These are phyloP conservation scores for Microdon myrmicae DNA, from an alignment of 2,888 invertebrate genomes.

Conservation along the genomic window DNA sequence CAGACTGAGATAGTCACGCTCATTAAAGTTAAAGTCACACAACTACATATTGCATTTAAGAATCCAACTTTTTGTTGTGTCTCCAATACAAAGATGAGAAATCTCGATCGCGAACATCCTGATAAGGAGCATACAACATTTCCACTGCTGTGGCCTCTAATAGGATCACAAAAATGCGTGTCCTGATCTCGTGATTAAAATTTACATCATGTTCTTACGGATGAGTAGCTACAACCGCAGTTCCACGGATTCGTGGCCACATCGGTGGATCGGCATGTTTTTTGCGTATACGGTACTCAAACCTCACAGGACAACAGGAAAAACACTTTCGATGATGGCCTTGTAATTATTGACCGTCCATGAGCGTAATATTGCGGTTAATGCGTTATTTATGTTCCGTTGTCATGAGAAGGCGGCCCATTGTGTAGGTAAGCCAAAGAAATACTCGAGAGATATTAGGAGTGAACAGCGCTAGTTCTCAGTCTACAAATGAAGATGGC, in stretches of 20 bases:
- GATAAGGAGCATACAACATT: slow-evolving; percentile 23
- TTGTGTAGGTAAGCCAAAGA: too few relatives aligned
- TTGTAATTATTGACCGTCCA: slow-evolving; percentile 19
- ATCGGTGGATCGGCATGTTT: too few relatives aligned
- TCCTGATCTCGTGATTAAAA: slow-evolving; percentile 48
- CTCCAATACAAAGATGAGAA: slow-evolving; percentile 12
- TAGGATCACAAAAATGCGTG: slow-evolving; percentile 29
- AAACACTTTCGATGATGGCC: slow-evolving; percentile 30
- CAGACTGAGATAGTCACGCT: slow-evolving; percentile 39
- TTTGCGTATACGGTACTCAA: too few relatives aligned
- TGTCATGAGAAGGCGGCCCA: slow-evolving; percentile 9
- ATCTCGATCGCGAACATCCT: slow-evolving; percentile 34
- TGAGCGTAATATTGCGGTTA: slow-evolving; percentile 1
- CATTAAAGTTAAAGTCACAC: slow-evolving; percentile 22
- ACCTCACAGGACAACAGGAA: slow-evolving; percentile 5
- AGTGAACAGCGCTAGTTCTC: too few relatives aligned
- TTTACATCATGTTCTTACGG: slow-evolving; percentile 47
- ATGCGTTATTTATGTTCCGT: slow-evolving; percentile 13
- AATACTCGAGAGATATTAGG: too few relatives aligned
- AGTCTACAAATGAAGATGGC: too few relatives aligned
- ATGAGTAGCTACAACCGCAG: too few relatives aligned
- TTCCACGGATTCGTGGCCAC: too few relatives aligned
- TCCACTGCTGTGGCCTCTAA: not conserved
- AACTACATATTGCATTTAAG: slow-evolving; percentile 26
- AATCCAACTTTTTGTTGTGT: slow-evolving; percentile 35